Base-by-base conservation (phyloP, 1,140 invertebrate genomes). In the Meloidogyne hapla region DNA sequence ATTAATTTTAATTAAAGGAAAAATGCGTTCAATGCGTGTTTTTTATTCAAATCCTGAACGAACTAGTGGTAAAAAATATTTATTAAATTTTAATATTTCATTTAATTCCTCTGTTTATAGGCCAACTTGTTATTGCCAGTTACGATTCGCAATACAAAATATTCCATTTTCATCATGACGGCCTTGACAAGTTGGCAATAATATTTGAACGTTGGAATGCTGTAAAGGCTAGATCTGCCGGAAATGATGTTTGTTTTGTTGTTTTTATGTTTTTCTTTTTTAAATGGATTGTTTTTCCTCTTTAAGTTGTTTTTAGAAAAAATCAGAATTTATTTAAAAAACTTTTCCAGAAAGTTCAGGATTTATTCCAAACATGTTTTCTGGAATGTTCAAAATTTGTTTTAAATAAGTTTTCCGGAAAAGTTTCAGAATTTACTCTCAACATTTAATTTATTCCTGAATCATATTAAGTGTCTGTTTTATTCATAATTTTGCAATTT, bases 141-240 rank as follows among this genome's bases (percentile, higher is more conserved):
- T 90, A 93, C 74, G 94, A 96, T 85, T 94, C 93, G 42, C 94
- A 95, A 87, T 96, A 96, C 87, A 96, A 96, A 89, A 96, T 97
- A 79, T 88, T 97, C 25, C 94, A 97, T 88, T 97, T 96, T 87
- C 94, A 96, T 88, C 92, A 94, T 83, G 94, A 94, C 10, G 94
- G 94, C 0, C 89, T 96, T 77, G 94, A 96, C 85, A 92, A 94
- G 86, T 88, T 96, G 75, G 94, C 94, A 1, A 91, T 93, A 84
- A 91, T 94, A 3, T 89, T 95, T 77, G 92, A 94, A 82, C 91
- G 94, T 79, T 95, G 93, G 93, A 84, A 87, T 64, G 83, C 78
- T 2, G 78, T 86, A 12, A 87, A 86, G 68, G 67, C 84, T n/a
- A 83, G 80, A 73, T 83, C 80, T 23, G 77, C 85, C 25, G 82